phyloP scores from a whole-genome alignment of 2,797 vertebrate species.

The Argyrosomus regius region DNA sequence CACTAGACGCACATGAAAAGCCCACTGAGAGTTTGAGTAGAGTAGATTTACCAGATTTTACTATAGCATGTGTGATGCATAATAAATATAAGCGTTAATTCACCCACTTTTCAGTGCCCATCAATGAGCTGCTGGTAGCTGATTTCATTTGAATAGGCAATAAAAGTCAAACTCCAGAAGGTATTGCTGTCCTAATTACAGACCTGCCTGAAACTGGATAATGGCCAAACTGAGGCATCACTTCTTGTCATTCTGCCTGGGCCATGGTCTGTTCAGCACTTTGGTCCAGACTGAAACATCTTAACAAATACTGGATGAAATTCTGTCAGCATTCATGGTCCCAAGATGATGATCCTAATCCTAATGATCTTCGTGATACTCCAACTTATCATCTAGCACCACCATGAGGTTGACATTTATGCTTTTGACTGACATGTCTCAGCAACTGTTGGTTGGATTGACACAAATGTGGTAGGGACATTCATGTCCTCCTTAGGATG shows the following conservation, averaged over 20 bases:
- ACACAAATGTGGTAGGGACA: neutral
- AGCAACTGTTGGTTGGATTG: neutral
- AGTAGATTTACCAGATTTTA: constrained; percentile 33
- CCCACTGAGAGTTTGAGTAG: neutral
- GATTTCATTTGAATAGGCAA: constrained; percentile 58
- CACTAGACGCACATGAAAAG: neutral
- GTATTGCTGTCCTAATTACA: constrained; percentile 62
- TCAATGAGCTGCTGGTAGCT: constrained; percentile 43
- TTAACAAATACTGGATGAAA: neutral
- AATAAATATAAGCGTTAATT: constrained; percentile 35
- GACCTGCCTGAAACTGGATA: constrained; percentile 56
- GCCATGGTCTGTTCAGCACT: neutral
- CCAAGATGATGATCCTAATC: neutral
- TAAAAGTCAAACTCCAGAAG: constrained; percentile 65
- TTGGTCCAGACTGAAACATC: neutral
- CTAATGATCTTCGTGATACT: neutral
- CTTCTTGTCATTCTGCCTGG: constrained; percentile 22
- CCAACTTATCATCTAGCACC: neutral
- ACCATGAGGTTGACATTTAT: neutral
- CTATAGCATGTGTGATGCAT: constrained; percentile 1
- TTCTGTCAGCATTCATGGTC: neutral
- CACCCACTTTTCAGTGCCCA: constrained; percentile 34
- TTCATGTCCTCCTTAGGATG: neutral
- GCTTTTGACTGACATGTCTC: neutral
- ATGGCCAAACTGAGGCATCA: constrained; percentile 41